A percentile compares a stretch with the other conserved stretches of the same genome.
Conservation (phyloP, 2,888 invertebrate species). For the Silvanus unidentatus region DNA sequence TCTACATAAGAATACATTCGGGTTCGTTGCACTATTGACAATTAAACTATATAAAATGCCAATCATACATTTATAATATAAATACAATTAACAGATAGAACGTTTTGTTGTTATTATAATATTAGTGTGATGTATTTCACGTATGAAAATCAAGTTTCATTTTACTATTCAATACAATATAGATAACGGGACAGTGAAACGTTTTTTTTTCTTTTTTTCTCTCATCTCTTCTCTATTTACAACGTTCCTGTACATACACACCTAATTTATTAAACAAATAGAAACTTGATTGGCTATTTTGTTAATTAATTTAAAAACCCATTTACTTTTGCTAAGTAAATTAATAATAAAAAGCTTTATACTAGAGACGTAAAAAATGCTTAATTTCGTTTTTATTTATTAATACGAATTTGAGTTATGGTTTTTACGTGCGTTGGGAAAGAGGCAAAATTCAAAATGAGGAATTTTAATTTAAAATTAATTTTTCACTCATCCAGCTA, state of each 20-base stretch:
- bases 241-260: not conserved
- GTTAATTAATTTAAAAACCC: too few relatives aligned
- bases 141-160: conserved; percentile 13
- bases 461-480: too few relatives aligned
- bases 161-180: not conserved
- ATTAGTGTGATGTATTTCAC: not conserved
- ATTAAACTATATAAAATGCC: conserved; percentile 17
- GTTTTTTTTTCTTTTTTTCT: conserved; percentile 8
- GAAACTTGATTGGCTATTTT: conserved; percentile 2
- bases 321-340: too few relatives aligned
- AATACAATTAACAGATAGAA: not conserved
- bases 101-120: too few relatives aligned
- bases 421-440: too few relatives aligned
- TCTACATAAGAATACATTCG: conserved; percentile 5
- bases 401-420: too few relatives aligned
- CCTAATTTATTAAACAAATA: conserved; percentile 4
- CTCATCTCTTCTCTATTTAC: not conserved
- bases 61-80: conserved; percentile 15
- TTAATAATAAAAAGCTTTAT: too few relatives aligned
- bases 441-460: too few relatives aligned
- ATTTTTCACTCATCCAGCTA: too few relatives aligned
- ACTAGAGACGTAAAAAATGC: too few relatives aligned
- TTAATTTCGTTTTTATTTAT: too few relatives aligned
- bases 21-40: conserved; percentile 13
- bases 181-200: not conserved